Conservation (phyloP, 2,113 vertebrate species). For the Bagarius yarrelli region DNA sequence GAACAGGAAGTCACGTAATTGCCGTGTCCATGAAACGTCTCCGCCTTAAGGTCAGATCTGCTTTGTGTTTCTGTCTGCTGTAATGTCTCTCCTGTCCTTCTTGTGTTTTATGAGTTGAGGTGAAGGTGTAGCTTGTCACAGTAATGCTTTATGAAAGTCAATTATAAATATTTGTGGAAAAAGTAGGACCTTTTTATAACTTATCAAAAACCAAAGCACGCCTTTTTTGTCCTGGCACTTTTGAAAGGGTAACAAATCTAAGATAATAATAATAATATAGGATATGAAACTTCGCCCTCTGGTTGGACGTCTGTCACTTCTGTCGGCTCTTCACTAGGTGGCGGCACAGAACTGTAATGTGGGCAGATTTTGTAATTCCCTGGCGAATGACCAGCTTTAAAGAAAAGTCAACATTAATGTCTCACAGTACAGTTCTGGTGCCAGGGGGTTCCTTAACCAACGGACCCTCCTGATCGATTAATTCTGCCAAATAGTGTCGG, state of each 20-base stretch:
- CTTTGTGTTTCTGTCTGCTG: not conserved
- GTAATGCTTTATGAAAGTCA: constrained; percentile 76
- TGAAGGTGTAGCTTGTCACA: constrained; percentile 69
- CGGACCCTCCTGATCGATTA: constrained; percentile 37
- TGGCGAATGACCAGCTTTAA: constrained; percentile 66
- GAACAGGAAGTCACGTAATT: constrained; percentile 69
- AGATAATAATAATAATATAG: too few relatives aligned
- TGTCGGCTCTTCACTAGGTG: constrained; percentile 63
- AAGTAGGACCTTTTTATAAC: not conserved
- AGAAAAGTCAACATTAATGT: constrained; percentile 49
- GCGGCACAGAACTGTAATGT: constrained; percentile 26
- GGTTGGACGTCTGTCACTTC: not conserved
- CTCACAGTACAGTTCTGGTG: constrained; percentile 50
- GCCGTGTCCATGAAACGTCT: constrained; percentile 33
- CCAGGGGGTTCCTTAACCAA: constrained; percentile 46
- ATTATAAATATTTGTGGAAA: constrained; percentile 70
- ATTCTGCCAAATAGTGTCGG: constrained; percentile 47
- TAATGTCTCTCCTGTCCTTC: not conserved
- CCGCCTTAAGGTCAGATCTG: constrained; percentile 21
- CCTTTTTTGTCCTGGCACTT: too few relatives aligned
- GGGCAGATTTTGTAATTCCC: constrained; percentile 53
- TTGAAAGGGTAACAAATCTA: too few relatives aligned
- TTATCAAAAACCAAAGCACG: too few relatives aligned
- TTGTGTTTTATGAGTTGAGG: constrained; percentile 30
- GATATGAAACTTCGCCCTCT: too few relatives aligned